Percentiles rank a stretch among this genome's conserved stretches.
These are phyloP conservation scores for Bombus ignitus DNA, from an alignment of 1,140 invertebrate genomes.

Conservation along the genomic window DNA sequence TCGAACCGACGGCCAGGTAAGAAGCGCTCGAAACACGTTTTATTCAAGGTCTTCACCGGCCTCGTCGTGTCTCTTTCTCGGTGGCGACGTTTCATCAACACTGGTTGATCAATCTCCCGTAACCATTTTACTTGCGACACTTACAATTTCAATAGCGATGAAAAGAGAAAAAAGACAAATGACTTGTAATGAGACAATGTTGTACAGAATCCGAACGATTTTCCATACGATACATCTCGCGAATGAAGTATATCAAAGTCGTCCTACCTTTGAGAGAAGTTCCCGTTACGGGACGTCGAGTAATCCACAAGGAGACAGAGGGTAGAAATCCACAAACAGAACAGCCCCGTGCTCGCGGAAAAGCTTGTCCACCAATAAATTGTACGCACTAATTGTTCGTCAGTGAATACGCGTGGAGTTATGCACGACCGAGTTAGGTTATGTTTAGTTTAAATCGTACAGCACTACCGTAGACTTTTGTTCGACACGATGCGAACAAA, in stretches of 20 bases:
- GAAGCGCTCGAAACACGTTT: conserved; percentile 13
- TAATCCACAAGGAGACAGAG: conserved; percentile 57
- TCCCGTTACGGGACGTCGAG: conserved; percentile 45
- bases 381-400: conserved; percentile 58
- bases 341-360: neutral
- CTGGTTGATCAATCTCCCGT: neutral
- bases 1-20: conserved; percentile 1
- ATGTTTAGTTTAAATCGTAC: neutral
- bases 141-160: neutral
- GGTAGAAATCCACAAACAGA: conserved; percentile 52
- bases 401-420: neutral
- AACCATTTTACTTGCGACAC: neutral
- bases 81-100: conserved; percentile 2
- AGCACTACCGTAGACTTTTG: neutral
- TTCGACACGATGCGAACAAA: neutral
- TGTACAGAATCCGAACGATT: neutral
- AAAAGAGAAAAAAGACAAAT: neutral
- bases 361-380: conserved; percentile 54
- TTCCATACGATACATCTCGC: neutral
- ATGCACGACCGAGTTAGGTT: neutral
- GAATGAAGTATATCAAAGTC: neutral
- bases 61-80: neutral
- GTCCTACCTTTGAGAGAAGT: conserved; percentile 48
- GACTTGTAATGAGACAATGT: neutral
- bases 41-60: conserved; percentile 13